Percentiles rank a stretch among this genome's conserved stretches.
phyloP scores from a whole-genome alignment of 2,888 invertebrate species.

The Abrostola tripartita region DNA sequence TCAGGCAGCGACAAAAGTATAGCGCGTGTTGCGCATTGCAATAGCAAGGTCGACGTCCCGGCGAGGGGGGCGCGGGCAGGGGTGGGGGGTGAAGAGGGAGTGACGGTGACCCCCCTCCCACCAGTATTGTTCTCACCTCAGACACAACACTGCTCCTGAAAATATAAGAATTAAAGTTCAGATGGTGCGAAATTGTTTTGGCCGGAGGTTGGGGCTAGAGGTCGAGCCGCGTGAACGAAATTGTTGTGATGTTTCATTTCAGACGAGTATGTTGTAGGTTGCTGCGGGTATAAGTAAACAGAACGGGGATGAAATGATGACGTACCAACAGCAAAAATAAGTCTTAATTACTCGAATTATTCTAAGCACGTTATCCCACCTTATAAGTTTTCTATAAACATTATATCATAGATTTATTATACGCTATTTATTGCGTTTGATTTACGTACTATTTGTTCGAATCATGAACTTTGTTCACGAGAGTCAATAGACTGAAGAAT shows the following conservation, averaged over 20 bases:
- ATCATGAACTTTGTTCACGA: background rate
- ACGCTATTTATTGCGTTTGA: background rate
- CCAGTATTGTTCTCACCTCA: constrained; percentile 67
- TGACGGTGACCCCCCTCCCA: constrained; percentile 16
- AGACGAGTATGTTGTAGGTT: constrained; percentile 2
- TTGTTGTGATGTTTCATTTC: constrained; percentile 3
- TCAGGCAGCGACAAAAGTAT: constrained; percentile 78
- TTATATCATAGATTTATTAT: too few relatives aligned
- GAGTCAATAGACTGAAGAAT: background rate
- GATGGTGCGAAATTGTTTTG: constrained; percentile 43
- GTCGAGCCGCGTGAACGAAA: constrained; percentile 15
- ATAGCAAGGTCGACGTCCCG: constrained; percentile 80
- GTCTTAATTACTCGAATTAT: too few relatives aligned
- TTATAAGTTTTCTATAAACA: too few relatives aligned
- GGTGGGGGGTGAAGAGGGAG: constrained; percentile 22
- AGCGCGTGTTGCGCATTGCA: constrained; percentile 79
- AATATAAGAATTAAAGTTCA: constrained; percentile 64
- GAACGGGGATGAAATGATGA: background rate
- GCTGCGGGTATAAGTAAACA: background rate
- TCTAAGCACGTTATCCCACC: too few relatives aligned
- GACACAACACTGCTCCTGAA: constrained; percentile 64
- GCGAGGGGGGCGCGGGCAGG: constrained; percentile 34
- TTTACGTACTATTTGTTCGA: background rate
- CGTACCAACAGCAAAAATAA: too few relatives aligned
- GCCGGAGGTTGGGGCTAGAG: constrained; percentile 37